Percentiles rank a stretch among this genome's conserved stretches.
phyloP scores from a whole-genome alignment of 2,888 invertebrate genomes.

The Microdon myrmicae region DNA sequence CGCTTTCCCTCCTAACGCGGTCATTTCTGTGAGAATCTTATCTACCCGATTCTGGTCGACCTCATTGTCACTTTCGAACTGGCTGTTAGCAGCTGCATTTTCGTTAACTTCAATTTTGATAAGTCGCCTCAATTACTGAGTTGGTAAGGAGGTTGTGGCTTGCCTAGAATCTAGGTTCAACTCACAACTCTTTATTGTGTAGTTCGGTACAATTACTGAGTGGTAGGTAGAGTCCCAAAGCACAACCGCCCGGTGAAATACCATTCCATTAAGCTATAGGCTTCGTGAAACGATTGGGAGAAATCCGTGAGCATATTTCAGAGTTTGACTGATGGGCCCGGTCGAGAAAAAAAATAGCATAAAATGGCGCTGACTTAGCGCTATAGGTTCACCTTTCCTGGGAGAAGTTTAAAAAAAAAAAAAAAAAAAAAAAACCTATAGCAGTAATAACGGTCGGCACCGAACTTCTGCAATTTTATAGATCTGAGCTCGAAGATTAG shows the following conservation, averaged over 20 bases:
- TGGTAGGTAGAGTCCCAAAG: too few relatives aligned
- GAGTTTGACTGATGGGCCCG: conserved; percentile 53
- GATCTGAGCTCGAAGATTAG: conserved; percentile 88
- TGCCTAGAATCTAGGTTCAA: conserved; percentile 92
- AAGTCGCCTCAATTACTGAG: too few relatives aligned
- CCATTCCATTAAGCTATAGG: too few relatives aligned
- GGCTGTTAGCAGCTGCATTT: conserved; percentile 77
- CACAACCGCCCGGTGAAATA: too few relatives aligned
- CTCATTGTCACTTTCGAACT: conserved; percentile 67
- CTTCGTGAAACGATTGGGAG: too few relatives aligned
- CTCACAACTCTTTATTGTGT: conserved; percentile 75
- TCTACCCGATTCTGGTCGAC: conserved; percentile 80
- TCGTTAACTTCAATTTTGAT: conserved; percentile 97
- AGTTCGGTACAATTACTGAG: too few relatives aligned
- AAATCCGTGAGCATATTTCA: too few relatives aligned
- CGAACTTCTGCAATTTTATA: conserved; percentile 81
- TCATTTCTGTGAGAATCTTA: conserved; percentile 73
- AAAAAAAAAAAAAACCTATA: too few relatives aligned
- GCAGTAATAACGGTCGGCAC: conserved; percentile 76
- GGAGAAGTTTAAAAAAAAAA: too few relatives aligned
- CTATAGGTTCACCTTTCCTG: too few relatives aligned
- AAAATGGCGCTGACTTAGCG: too few relatives aligned
- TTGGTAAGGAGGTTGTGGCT: conserved; percentile 89
- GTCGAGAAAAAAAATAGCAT: conserved; percentile 72
- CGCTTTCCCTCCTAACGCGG: conserved; percentile 71